phyloP scores from a whole-genome alignment of 2,113 vertebrate genomes.

The Scophthalmus maximus region DNA sequence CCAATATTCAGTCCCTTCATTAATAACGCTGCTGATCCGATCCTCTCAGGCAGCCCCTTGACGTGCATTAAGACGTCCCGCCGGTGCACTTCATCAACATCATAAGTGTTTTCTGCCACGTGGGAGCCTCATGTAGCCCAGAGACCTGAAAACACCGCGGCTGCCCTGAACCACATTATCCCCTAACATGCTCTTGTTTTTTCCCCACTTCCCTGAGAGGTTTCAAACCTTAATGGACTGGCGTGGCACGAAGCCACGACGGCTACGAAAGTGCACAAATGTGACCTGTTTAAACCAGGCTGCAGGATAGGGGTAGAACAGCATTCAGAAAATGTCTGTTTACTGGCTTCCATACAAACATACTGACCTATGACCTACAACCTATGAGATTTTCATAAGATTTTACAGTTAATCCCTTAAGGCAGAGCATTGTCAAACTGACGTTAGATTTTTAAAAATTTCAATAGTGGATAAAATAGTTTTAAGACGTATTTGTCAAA shows the following conservation, averaged over 20 bases:
- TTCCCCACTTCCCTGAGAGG: conserved; percentile 25
- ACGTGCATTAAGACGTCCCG: conserved; percentile 48
- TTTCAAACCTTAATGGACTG: conserved; percentile 48
- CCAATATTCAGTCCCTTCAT: conserved; percentile 52
- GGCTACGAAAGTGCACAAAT: not conserved
- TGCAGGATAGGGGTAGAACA: conserved; percentile 18
- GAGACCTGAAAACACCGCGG: conserved; percentile 15
- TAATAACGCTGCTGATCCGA: conserved; percentile 59
- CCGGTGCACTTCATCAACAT: conserved; percentile 49
- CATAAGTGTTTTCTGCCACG: conserved; percentile 47
- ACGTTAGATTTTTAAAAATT: not conserved
- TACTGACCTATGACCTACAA: too few species aligned
- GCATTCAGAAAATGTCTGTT: not conserved
- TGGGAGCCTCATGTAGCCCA: conserved; percentile 41
- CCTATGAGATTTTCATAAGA: not conserved
- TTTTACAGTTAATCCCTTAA: not conserved
- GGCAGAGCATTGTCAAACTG: too few species aligned
- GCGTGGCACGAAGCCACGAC: conserved; percentile 5
- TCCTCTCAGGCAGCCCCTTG: conserved; percentile 49
- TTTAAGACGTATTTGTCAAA: not conserved
- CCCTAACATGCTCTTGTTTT: conserved; percentile 11
- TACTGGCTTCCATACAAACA: conserved; percentile 1
- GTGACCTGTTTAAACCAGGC: conserved; percentile 11
- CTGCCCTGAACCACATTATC: conserved; percentile 4
- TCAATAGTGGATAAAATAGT: not conserved